These are phyloP conservation scores for Reinhardtius hippoglossoides DNA, from an alignment of 2,113 vertebrate species.

Conservation along the genomic window DNA sequence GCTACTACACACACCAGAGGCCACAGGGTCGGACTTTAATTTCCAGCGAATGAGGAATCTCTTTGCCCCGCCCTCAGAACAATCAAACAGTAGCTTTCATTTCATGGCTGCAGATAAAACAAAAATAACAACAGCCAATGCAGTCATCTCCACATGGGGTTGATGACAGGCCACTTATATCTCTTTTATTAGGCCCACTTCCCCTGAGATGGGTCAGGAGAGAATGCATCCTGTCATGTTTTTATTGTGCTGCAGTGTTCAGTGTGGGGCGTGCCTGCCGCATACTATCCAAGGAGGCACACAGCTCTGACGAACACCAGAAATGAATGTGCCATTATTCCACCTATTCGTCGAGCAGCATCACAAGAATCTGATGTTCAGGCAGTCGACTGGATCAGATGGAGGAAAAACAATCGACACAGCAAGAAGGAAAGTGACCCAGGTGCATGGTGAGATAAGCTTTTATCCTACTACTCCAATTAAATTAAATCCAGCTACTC, in stretches of 20 bases:
- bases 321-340: constrained; percentile 51
- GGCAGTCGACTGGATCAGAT: constrained; percentile 24
- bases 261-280: constrained; percentile 22
- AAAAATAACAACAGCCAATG: constrained; percentile 50
- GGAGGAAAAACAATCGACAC: not conserved
- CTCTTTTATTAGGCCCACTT: constrained; percentile 64
- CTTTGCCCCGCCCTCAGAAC: constrained; percentile 19
- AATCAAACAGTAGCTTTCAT: constrained; percentile 61
- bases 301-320: constrained; percentile 1
- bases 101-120: constrained; percentile 45
- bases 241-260: constrained; percentile 54
- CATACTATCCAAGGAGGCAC: constrained; percentile 19
- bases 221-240: constrained; percentile 45
- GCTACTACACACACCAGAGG: constrained; percentile 25
- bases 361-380: not conserved
- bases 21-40: constrained; percentile 45
- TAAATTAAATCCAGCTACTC: not conserved
- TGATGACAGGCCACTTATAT: constrained; percentile 66
- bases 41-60: constrained; percentile 43
- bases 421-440: not conserved
- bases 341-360: constrained; percentile 16
- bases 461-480: not conserved
- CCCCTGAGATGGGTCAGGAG: constrained; percentile 47
- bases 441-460: not conserved
- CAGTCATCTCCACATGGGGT: constrained; percentile 55